Base-by-base conservation (phyloP, 2,888 invertebrate genomes). In the Pseudococcus longispinus region DNA sequence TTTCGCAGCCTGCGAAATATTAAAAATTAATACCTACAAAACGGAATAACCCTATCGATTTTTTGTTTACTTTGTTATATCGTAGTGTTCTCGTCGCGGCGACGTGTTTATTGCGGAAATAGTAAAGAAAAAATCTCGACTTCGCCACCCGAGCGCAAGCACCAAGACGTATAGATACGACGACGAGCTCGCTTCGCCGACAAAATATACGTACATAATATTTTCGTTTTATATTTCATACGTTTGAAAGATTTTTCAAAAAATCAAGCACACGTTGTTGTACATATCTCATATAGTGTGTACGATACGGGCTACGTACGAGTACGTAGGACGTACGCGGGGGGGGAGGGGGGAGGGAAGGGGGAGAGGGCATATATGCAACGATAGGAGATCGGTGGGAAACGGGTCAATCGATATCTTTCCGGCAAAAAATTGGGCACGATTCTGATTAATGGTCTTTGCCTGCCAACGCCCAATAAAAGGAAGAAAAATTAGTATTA, bases 381-480 rank as follows among this genome's bases (percentile, higher is more conserved):
- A 80, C 80, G 86, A 51, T 29, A 29, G 77, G 23, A 23, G 15
- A 60, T 26, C 51, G 42, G 23, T 26, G 29, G 15, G n/a, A 55
- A 51, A 23, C 32, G 86, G 86, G 51, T 86, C 86, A 86, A 86
- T 86, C 86, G 86, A 86, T 86, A 86, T 86, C 86, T 55, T 80
- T 86, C 86, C 86, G 86, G 86, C 77, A 86, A 86, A 86, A 86
- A 86, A 86, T 86, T 86, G 86, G 86, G 80, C 86, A 86, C 86
- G 86, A 86, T 86, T 86, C 86, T 86, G 86, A 86, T 86, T 86
- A 86, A 86, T 86, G 86, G 86, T 86, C 86, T 86, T 86, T 23
- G 86, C 77, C 86, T 86, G 86, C 86, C 86, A 86, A 86, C 86
- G 86, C 86, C 86, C 86, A 86, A 86, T 86, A 86, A 86, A 86